These are phyloP conservation scores for Corvus hawaiiensis DNA, from an alignment of 2,113 vertebrate species.

Conservation along the genomic window DNA sequence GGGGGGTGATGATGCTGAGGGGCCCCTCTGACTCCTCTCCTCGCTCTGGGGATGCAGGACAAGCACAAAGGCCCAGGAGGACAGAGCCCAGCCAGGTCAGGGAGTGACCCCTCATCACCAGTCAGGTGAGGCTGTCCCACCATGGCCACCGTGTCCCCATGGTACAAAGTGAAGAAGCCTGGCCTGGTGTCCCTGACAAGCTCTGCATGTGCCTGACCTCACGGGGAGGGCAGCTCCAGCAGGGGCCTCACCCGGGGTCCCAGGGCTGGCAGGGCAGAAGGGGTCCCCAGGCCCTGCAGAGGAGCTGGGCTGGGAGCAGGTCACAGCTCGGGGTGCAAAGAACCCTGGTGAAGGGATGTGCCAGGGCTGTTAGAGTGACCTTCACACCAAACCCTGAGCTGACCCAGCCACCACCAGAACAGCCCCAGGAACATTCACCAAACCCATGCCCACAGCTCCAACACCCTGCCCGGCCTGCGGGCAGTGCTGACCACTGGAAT, in stretches of 20 bases:
- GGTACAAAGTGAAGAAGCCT: background rate
- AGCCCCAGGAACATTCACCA: background rate
- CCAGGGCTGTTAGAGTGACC: background rate
- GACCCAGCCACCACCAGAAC: background rate
- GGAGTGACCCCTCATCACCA: background rate
- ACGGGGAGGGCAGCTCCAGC: background rate
- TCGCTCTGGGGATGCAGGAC: background rate
- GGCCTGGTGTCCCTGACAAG: background rate
- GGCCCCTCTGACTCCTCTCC: background rate
- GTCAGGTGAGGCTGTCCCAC: background rate
- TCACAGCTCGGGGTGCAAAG: background rate
- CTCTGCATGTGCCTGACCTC: background rate
- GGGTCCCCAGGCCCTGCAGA: background rate
- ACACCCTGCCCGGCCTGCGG: background rate
- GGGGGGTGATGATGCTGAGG: background rate
- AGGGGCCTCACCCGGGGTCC: background rate
- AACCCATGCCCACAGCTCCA: background rate
- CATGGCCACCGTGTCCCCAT: fast-evolving
- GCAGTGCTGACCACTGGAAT: background rate
- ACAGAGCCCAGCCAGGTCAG: background rate
- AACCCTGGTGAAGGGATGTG: background rate
- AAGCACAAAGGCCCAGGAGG: background rate
- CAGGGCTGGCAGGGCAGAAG: background rate
- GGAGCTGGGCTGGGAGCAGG: background rate
- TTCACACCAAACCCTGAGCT: background rate